phyloP scores from a whole-genome alignment of 2,797 vertebrate genomes.

The Poecilia wingei region DNA sequence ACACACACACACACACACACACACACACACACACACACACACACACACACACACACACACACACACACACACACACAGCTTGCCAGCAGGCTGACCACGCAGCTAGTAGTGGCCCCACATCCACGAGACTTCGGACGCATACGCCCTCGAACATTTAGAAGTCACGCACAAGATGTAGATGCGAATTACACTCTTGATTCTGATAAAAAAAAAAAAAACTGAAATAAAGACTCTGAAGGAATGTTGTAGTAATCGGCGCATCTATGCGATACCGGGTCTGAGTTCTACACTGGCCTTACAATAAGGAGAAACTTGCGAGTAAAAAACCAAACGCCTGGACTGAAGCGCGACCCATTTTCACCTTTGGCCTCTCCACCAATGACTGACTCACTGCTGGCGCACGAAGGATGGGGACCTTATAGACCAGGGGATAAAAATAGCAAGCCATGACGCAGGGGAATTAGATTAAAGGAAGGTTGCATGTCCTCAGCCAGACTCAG shows the following conservation, averaged over 20 bases:
- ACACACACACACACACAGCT: too few relatives aligned
- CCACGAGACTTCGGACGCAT: conserved; percentile 5
- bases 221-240: neutral
- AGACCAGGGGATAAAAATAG: conserved; percentile 72
- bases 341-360: conserved; percentile 13
- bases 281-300: neutral
- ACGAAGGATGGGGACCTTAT: conserved; percentile 46
- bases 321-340: conserved; percentile 1
- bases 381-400: conserved; percentile 60
- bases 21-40: too few relatives aligned
- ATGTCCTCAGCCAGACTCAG: conserved; percentile 49
- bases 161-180: neutral
- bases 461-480: conserved; percentile 72
- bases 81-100: conserved; percentile 47
- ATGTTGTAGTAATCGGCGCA: neutral
- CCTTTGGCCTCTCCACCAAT: conserved; percentile 40
- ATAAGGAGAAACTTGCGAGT: conserved; percentile 9
- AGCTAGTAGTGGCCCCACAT: conserved; percentile 49
- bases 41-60: too few relatives aligned
- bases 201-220: neutral
- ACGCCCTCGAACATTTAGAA: conserved; percentile 2
- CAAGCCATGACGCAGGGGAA: conserved; percentile 71
- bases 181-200: neutral
- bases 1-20: conserved; percentile 16
- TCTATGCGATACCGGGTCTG: neutral